Base-by-base conservation (phyloP, 2,113 vertebrate genomes). In the Gadus chalcogrammus region DNA sequence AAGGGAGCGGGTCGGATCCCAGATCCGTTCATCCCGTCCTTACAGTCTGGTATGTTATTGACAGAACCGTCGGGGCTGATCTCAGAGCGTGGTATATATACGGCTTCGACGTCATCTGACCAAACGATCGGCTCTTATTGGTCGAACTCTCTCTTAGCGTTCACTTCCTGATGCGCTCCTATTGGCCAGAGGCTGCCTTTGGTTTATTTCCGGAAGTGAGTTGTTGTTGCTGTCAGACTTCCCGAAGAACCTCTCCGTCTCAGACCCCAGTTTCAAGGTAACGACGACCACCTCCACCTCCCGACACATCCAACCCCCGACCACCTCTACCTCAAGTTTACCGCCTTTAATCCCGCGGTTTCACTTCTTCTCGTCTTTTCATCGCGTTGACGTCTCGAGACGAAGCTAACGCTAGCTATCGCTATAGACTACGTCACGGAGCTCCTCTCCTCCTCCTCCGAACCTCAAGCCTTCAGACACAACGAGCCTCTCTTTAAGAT, bases 161-260 rank as follows among this genome's bases (percentile, higher is more conserved):
- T 20, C 70, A 55, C 77, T 31, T 61, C 59, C 63, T 15, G 13
- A 6, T 0, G 31, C 0, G 2, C 27, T 72, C 0, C 68, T 13
- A 90, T 85, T 88, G 89, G 87, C 52, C 71, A 59, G 55, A 15
- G n/a, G 3, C 1, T 55, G 1, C 42, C 70, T 22, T 31, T 18
- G 79, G 68, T 90, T 88, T 91, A 89, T 87, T 89, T 91, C 87
- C 89, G 87, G 88, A 89, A 89, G 81, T 85, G 67, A 79, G 58
- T 77, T 72, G 60, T 79, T 61, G 61, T 72, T 48, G 42, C 12
- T 48, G 42, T 48, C 73, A 74, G 72, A 76, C 68, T 87, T 88
- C 80, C 63, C 53, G 52, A 22, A 16, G 67, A 66, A 74, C 69
- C 15, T 66, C 18, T 13, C 42, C 42, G 8, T 48, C 42, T 28